phyloP scores from a whole-genome alignment of 2,888 invertebrate genomes.

The Empis livida region DNA sequence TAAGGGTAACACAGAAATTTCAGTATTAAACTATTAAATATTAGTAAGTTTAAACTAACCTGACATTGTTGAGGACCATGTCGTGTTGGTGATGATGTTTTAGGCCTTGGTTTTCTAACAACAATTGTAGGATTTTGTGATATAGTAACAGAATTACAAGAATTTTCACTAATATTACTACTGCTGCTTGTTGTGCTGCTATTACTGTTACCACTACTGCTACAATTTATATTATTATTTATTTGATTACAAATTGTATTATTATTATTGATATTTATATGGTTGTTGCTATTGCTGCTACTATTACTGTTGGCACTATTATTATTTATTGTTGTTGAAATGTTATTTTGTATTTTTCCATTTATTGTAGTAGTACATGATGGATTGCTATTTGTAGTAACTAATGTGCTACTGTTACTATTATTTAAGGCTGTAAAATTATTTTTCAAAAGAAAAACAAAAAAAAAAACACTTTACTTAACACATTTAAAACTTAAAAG shows the following conservation, averaged over 20 bases:
- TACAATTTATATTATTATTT: conserved; percentile 7
- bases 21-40: background rate
- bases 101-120: conserved; percentile 61
- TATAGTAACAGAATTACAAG: conserved; percentile 16
- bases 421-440: background rate
- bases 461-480: too few species aligned
- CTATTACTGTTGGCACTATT: background rate
- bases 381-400: background rate
- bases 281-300: conserved; percentile 7
- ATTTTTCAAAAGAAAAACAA: background rate
- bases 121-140: conserved; percentile 20
- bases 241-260: conserved; percentile 12
- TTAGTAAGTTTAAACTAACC: conserved; percentile 41
- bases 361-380: background rate
- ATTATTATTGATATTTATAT: conserved; percentile 11
- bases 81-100: conserved; percentile 77
- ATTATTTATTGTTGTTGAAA: background rate
- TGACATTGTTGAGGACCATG: conserved; percentile 89
- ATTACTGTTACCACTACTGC: conserved; percentile 9
- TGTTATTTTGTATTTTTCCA: background rate
- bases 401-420: background rate
- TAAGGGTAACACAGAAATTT: too few species aligned
- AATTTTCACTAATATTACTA: conserved; percentile 11
- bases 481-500: too few species aligned
- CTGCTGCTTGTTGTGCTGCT: conserved; percentile 4